Percentiles rank a stretch among this genome's conserved stretches.
Conservation (phyloP, 2,113 vertebrate genomes). For the Sus scrofa region DNA sequence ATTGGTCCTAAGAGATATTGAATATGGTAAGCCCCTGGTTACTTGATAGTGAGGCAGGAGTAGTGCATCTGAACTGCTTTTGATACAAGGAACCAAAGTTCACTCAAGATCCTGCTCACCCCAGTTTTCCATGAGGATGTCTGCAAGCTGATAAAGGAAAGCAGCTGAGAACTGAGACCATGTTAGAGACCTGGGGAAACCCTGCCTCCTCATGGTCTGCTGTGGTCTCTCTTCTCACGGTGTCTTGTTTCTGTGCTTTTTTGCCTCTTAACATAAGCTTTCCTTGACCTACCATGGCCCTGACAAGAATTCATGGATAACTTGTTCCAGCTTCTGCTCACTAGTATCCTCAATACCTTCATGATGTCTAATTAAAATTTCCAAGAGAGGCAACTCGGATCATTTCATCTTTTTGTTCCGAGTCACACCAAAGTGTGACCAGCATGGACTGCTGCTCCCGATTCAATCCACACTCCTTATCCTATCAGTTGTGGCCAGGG, state of each 20-base stretch:
- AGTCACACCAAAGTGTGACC: not conserved
- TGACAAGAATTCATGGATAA: constrained; percentile 1
- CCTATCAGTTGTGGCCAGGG: not conserved
- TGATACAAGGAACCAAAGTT: not conserved
- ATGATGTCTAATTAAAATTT: not conserved
- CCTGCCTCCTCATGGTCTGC: not conserved
- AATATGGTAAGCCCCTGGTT: not conserved
- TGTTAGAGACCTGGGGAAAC: not conserved
- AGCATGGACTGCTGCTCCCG: not conserved
- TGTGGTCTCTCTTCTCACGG: not conserved
- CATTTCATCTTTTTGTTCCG: not conserved
- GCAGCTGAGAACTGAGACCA: not conserved
- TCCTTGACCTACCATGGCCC: not conserved
- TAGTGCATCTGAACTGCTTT: not conserved
- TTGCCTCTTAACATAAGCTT: not conserved
- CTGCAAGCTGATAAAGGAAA: not conserved
- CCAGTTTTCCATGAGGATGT: not conserved
- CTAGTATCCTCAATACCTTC: not conserved
- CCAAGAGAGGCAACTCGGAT: not conserved
- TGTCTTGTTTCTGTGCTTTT: not conserved
- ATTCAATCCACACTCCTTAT: not conserved
- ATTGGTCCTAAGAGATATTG: not conserved
- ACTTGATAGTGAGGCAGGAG: not conserved
- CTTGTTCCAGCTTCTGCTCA: not conserved
- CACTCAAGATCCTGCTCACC: not conserved